phyloP scores from a whole-genome alignment of 2,113 vertebrate species.

The Pteronura brasiliensis region DNA sequence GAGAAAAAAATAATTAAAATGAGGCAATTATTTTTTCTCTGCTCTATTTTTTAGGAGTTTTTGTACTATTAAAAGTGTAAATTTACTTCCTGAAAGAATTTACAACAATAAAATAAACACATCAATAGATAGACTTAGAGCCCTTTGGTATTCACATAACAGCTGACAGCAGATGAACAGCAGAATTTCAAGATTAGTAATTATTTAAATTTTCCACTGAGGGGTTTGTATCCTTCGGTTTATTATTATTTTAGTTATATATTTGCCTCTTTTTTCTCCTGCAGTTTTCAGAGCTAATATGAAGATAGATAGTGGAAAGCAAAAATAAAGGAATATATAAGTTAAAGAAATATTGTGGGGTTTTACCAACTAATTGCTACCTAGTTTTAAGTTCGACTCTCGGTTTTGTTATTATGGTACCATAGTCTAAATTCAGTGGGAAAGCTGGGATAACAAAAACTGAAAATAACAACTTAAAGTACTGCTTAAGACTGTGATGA shows the following conservation, averaged over 20 bases:
- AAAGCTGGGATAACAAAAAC: background rate
- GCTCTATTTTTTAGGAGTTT: background rate
- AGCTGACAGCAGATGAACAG: background rate
- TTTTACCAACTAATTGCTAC: background rate
- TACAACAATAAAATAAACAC: background rate
- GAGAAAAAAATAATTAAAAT: background rate
- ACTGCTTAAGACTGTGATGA: background rate
- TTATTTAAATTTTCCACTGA: background rate
- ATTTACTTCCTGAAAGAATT: background rate
- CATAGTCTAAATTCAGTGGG: background rate
- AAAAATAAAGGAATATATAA: background rate
- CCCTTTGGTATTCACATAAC: background rate
- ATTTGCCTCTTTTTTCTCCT: background rate
- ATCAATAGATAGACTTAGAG: background rate
- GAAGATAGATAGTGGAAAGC: background rate
- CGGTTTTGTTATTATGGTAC: background rate
- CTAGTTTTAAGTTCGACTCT: background rate
- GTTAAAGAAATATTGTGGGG: background rate
- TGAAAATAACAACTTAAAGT: background rate
- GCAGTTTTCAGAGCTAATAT: background rate
- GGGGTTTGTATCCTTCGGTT: background rate
- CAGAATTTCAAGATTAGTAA: background rate
- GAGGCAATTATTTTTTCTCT: background rate
- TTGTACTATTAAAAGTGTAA: background rate
- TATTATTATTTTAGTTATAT: background rate